phyloP scores from a whole-genome alignment of 2,797 vertebrate genomes.

The Propithecus perrieri region DNA sequence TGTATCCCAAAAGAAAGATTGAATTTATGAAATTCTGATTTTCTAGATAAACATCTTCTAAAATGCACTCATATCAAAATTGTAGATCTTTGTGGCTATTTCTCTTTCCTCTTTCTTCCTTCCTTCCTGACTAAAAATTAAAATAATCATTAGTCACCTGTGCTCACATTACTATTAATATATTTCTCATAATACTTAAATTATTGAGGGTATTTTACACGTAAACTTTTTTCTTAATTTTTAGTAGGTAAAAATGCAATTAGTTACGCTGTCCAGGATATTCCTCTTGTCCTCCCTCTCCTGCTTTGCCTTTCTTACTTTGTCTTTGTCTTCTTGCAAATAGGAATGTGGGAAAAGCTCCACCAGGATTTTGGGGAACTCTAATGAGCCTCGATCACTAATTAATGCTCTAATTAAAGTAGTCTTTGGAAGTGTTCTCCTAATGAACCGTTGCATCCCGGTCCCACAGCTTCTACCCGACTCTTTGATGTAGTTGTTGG shows the following conservation, averaged over 20 bases:
- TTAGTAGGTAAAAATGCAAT: neutral
- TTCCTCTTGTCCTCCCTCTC: neutral
- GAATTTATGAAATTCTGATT: slow-evolving; percentile 7
- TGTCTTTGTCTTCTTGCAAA: slow-evolving; percentile 44
- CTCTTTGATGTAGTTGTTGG: neutral
- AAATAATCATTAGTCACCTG: neutral
- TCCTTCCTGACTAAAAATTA: neutral
- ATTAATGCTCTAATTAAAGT: slow-evolving; percentile 80
- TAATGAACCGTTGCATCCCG: neutral
- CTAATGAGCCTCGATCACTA: slow-evolving; percentile 77
- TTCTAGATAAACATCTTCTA: neutral
- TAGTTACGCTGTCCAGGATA: neutral
- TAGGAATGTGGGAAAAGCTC: slow-evolving; percentile 66
- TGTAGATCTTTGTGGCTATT: neutral
- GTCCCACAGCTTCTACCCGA: neutral
- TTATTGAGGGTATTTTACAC: neutral
- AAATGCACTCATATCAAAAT: neutral
- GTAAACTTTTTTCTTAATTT: neutral
- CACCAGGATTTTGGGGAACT: slow-evolving; percentile 62
- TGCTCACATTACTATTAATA: neutral
- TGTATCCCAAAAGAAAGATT: neutral
- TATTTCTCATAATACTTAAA: neutral
- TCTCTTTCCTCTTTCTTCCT: neutral
- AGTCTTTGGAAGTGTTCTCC: slow-evolving; percentile 49
- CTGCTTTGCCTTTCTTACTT: slow-evolving; percentile 6